These are phyloP conservation scores for Acanthochromis polyacanthus DNA, from an alignment of 2,113 vertebrate genomes.

Conservation along the genomic window DNA sequence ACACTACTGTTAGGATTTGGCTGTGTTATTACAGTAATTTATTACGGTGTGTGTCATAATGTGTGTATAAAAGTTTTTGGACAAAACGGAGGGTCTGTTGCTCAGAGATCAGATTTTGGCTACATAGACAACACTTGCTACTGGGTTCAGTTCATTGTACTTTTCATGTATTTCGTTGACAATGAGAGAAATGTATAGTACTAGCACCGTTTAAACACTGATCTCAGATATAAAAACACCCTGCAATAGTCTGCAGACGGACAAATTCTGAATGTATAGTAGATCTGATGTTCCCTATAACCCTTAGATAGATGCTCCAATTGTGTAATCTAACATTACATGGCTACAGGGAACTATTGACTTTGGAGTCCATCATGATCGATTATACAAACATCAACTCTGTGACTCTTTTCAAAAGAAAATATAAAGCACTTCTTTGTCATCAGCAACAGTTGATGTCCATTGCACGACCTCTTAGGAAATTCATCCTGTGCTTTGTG, in stretches of 20 bases:
- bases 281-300: background rate
- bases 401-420: constrained; percentile 2
- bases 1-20: no score
- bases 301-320: background rate
- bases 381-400: background rate
- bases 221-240: no score
- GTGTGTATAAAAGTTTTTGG: background rate
- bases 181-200: background rate
- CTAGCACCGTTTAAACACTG: no score
- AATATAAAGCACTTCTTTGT: constrained; percentile 12
- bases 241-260: no score
- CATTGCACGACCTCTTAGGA: background rate
- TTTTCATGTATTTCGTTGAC: background rate
- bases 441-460: constrained; percentile 5
- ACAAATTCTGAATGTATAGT: no score
- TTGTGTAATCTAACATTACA: background rate
- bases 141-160: background rate
- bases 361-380: background rate
- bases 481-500: constrained; percentile 16
- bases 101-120: background rate
- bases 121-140: background rate
- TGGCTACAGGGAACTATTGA: constrained; percentile 2
- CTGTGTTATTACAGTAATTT: no score
- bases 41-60: no score
- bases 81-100: no score